Evolutionary conservation across 2,888 invertebrate genomes (phyloP), one percentile per base, ranked within the genome.

Genomic region (Himalopsyche tibetana): DNA sequence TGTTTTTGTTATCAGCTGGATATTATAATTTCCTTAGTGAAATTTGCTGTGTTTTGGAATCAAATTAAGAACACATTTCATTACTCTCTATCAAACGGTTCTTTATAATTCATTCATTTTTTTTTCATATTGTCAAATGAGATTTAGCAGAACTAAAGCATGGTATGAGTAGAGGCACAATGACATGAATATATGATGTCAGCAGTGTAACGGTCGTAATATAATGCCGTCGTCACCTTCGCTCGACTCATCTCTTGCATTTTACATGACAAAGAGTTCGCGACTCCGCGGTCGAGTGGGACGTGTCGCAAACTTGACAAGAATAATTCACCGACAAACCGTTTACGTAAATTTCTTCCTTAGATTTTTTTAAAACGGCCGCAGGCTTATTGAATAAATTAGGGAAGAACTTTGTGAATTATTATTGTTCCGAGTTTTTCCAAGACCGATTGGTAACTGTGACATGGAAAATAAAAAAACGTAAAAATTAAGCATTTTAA

Each of bases 151-250:
- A 8, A 19, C 6, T 19, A 19, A n/a, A 5, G 11, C 81, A 28
- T 19, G 81, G 42, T 5, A 51, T 81, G 81, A 81, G 81, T 51
- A 19, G 28, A 17, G 81, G 19, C 45, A 51, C 51, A 81, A 51
- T 42, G 82, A 85, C 82, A 85, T 85, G 85, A 85, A 85, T 85
- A 85, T 74, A 69, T 82, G 28, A 85, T 85, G 85, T 81, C 82
- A 42, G 82, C 19, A 38, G 82, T 36, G 82, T 40, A 55, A 81
- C 55, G 63, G 81, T 51, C 38, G 51, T 42, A 63, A 84, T 55
- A 81, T 84, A 84, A 84, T 82, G 45, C 85, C 51, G 69, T 82
- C 85, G 42, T 63, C 84, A 82, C 85, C 85, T 82, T 85, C 51
- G 45, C 82, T 15, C 15, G 63, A 38, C 81, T n/a, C 40, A 19